phyloP scores from a whole-genome alignment of 2,797 vertebrate species.

The Monodelphis domestica region DNA sequence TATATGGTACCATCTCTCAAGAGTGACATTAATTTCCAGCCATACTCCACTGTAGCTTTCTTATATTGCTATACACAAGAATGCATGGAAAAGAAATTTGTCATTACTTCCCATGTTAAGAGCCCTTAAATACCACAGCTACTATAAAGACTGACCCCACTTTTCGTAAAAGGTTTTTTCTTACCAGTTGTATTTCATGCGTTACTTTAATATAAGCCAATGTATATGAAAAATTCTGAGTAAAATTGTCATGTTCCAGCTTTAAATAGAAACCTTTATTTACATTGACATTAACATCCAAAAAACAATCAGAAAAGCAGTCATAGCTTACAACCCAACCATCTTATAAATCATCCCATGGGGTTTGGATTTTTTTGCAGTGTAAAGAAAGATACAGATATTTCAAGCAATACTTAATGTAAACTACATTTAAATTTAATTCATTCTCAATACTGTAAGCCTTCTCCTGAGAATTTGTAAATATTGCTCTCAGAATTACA shows the following conservation, averaged over 20 bases:
- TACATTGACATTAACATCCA: constrained; percentile 94
- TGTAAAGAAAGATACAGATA: constrained; percentile 80
- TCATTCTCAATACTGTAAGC: constrained; percentile 81
- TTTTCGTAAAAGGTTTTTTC: not conserved
- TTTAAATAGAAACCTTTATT: constrained; percentile 99
- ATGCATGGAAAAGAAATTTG: not conserved
- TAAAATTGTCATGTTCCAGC: constrained; percentile 55
- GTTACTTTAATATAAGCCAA: not conserved
- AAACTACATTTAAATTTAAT: constrained; percentile 82
- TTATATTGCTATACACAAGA: not conserved
- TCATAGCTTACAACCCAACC: constrained; percentile 89
- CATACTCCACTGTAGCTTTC: not conserved
- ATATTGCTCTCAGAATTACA: constrained; percentile 86
- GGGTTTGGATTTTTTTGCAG: constrained; percentile 79
- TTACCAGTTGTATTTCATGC: not conserved
- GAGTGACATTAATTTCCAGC: not conserved
- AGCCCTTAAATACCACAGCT: not conserved
- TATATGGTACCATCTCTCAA: not conserved
- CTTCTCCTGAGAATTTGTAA: constrained; percentile 85
- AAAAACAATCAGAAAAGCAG: constrained; percentile 89
- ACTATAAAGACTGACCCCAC: not conserved
- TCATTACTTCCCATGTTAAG: not conserved
- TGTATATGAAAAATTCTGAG: not conserved
- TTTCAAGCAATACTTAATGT: constrained; percentile 82
- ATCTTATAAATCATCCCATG: constrained; percentile 85